A percentile compares a stretch with the other conserved stretches of the same genome.
Conservation (phyloP, 2,797 vertebrate genomes). For the Chaetodon trifasciatus region DNA sequence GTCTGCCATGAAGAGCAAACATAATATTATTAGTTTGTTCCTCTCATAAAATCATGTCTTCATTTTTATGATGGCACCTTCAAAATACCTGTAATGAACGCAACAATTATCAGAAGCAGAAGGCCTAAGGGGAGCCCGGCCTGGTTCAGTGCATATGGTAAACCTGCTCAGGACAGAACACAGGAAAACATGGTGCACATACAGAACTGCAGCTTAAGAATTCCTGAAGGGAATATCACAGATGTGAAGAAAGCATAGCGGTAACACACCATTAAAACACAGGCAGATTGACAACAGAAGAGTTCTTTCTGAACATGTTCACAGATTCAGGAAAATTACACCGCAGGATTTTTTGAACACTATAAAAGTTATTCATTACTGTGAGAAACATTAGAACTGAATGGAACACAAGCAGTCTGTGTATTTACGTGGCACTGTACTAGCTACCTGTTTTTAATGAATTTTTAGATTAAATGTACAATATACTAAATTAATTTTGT, state of each 20-base stretch:
- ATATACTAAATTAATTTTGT: not conserved
- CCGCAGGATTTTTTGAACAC: too few species aligned
- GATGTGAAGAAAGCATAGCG: not conserved
- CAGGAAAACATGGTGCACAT: not conserved
- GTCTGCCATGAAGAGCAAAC: conserved; percentile 85
- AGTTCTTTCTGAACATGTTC: not conserved
- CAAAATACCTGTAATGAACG: conserved; percentile 87
- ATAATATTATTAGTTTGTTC: not conserved
- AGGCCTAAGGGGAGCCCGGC: conserved; percentile 95
- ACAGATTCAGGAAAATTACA: not conserved
- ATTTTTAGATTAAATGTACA: not conserved
- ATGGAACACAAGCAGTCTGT: too few species aligned
- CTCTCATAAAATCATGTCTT: not conserved
- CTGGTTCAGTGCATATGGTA: conserved; percentile 95
- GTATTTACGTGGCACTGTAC: too few species aligned
- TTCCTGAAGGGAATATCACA: not conserved
- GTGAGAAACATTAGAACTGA: not conserved
- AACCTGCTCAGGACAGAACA: conserved; percentile 79
- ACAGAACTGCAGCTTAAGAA: not conserved
- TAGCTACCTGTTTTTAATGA: not conserved
- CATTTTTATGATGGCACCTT: not conserved
- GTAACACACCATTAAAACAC: not conserved
- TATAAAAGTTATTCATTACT: not conserved
- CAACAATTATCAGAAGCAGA: conserved; percentile 90
- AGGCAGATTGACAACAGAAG: not conserved